Evolutionary conservation across 2,888 invertebrate genomes (phyloP).

Genomic region (Lasioglossum zephyrum): DNA sequence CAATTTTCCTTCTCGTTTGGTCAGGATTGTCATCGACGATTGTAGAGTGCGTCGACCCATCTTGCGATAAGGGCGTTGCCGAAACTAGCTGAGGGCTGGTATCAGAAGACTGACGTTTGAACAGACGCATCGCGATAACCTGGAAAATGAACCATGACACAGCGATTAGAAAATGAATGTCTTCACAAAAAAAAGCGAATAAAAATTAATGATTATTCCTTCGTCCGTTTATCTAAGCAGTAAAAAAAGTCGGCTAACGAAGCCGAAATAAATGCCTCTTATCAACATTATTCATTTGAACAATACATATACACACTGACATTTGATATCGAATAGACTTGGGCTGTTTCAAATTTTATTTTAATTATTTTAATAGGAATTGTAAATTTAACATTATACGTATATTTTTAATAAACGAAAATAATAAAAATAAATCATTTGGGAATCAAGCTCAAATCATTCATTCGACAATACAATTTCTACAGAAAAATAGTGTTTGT

Average conservation of each 20-base stretch:
- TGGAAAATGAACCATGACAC: slow-evolving; percentile 36
- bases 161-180: slow-evolving; percentile 22
- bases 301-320: too few relatives aligned
- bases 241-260: neutral
- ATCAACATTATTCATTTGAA: neutral
- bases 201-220: neutral
- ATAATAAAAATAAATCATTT: too few relatives aligned
- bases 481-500: too few relatives aligned
- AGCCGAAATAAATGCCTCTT: neutral
- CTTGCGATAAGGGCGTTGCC: slow-evolving; percentile 79
- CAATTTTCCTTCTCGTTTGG: slow-evolving; percentile 31
- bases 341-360: too few relatives aligned
- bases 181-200: neutral
- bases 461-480: too few relatives aligned
- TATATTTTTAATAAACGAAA: too few relatives aligned
- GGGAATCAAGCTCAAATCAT: too few relatives aligned
- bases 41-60: slow-evolving; percentile 54
- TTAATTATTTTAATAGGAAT: too few relatives aligned
- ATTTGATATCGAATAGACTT: too few relatives aligned
- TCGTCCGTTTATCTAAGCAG: neutral
- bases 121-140: slow-evolving; percentile 84
- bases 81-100: slow-evolving; percentile 87
- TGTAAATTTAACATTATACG: too few relatives aligned
- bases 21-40: slow-evolving; percentile 35
- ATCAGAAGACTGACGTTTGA: slow-evolving; percentile 86